phyloP scores from a whole-genome alignment of 2,888 invertebrate species.

The Netelia virgata region DNA sequence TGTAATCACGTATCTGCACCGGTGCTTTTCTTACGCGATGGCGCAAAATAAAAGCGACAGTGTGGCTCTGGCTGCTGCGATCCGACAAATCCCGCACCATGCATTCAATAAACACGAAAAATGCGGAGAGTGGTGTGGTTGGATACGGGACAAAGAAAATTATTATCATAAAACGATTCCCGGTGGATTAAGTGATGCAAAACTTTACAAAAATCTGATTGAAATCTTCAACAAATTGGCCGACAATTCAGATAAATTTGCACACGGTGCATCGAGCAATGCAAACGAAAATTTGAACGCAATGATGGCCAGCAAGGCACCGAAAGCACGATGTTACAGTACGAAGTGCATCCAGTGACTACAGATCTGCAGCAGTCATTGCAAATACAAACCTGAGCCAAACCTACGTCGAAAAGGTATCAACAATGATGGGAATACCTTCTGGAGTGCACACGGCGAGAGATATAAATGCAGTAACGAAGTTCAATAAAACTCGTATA shows the following conservation, averaged over 20 bases:
- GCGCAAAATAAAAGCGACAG: slow-evolving; percentile 54
- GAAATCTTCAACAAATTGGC: slow-evolving; percentile 38
- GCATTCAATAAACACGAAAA: slow-evolving; percentile 55
- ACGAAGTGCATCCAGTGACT: slow-evolving; percentile 29
- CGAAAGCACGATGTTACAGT: slow-evolving; percentile 37
- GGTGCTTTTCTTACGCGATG: slow-evolving; percentile 52
- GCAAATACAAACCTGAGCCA: slow-evolving; percentile 24
- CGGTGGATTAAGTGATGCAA: slow-evolving; percentile 35
- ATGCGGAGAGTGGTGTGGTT: slow-evolving; percentile 65
- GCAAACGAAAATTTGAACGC: slow-evolving; percentile 45
- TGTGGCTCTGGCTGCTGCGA: slow-evolving; percentile 7
- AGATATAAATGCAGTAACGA: slow-evolving; percentile 21
- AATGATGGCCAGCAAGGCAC: slow-evolving; percentile 46
- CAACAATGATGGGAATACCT: slow-evolving; percentile 33
- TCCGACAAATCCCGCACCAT: slow-evolving; percentile 54
- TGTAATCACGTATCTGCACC: slow-evolving; percentile 48
- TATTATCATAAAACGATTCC: slow-evolving; percentile 51
- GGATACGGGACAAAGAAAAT: slow-evolving; percentile 46
- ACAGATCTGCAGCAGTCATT: slow-evolving; percentile 14
- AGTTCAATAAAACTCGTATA: slow-evolving; percentile 12
- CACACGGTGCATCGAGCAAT: slow-evolving; percentile 41
- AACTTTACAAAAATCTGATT: slow-evolving; percentile 28
- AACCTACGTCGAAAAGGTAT: slow-evolving; percentile 14
- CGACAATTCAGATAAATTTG: slow-evolving; percentile 49
- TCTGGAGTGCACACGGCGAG: slow-evolving; percentile 15